These are phyloP conservation scores for Stomatorhinus ivindoensis DNA, from an alignment of 2,113 vertebrate species.

Conservation along the genomic window DNA sequence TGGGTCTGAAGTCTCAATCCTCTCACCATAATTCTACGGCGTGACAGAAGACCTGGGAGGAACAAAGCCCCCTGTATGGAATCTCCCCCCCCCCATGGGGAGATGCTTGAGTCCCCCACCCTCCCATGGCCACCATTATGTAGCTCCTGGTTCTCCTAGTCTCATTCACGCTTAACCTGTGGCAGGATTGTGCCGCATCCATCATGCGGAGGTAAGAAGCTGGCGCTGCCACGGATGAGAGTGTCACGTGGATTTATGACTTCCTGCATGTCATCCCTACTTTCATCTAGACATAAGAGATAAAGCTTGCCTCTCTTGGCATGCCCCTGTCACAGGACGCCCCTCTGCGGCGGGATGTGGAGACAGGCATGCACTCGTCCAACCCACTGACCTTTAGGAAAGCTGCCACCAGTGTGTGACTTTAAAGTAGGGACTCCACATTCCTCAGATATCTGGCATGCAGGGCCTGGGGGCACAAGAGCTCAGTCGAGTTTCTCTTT, in stretches of 20 bases:
- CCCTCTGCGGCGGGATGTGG: neutral
- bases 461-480: neutral
- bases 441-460: slow-evolving; percentile 43
- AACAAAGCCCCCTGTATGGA: neutral
- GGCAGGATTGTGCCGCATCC: neutral
- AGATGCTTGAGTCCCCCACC: neutral
- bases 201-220: neutral
- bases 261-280: neutral
- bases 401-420: slow-evolving; percentile 42
- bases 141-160: neutral
- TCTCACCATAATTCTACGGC: neutral
- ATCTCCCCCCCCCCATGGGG: neutral
- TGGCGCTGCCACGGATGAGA: neutral
- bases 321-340: neutral
- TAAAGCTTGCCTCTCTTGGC: neutral
- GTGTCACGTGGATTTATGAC: neutral
- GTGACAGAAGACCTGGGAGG: neutral
- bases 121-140: neutral
- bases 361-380: neutral
- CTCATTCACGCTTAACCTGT: neutral
- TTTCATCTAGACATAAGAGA: neutral
- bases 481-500: slow-evolving; percentile 18
- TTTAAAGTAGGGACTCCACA: slow-evolving; percentile 47
- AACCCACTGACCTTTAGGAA: slow-evolving; percentile 31
- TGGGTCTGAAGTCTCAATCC: neutral